A percentile compares a stretch with the other conserved stretches of the same genome.
Evolutionary conservation across 2,113 vertebrate genomes (phyloP).

Genomic region (Planiliza haematocheilus): DNA sequence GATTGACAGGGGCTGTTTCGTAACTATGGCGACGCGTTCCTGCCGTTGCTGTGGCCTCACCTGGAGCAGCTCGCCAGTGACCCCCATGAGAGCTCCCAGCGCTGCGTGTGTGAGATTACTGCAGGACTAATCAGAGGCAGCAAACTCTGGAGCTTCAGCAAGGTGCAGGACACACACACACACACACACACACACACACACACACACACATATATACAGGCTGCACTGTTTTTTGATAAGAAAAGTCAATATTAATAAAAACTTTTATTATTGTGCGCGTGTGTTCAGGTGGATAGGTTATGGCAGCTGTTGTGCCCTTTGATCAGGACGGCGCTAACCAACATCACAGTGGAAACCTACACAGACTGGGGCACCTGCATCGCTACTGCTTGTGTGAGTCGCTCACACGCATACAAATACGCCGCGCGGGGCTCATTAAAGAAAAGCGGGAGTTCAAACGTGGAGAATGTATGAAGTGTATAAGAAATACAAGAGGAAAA

Average conservation of each 20-base stretch:
- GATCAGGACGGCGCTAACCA: slow-evolving; percentile 91
- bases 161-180: slow-evolving; percentile 80
- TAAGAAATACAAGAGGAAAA: too few species aligned
- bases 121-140: slow-evolving; percentile 96
- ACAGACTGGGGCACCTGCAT: slow-evolving; percentile 97
- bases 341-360: slow-evolving; percentile 95
- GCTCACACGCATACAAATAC: slow-evolving; percentile 33
- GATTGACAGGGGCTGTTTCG: slow-evolving; percentile 92
- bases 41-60: slow-evolving; percentile 92
- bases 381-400: slow-evolving; percentile 94
- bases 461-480: too few species aligned
- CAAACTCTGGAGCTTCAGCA: slow-evolving; percentile 96
- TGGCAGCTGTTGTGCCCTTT: slow-evolving; percentile 93
- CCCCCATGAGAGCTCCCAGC: slow-evolving; percentile 95
- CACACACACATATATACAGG: slow-evolving; percentile 7
- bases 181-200: slow-evolving; percentile 34
- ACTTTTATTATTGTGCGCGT: slow-evolving; percentile 58
- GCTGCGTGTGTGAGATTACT: slow-evolving; percentile 96
- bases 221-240: slow-evolving; percentile 58
- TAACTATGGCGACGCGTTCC: slow-evolving; percentile 94
- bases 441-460: not conserved
- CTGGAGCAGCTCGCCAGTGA: slow-evolving; percentile 91
- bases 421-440: not conserved
- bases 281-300: slow-evolving; percentile 88
- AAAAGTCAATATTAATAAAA: slow-evolving; percentile 76